Evolutionary conservation across 2,888 invertebrate genomes (phyloP).

Genomic region (Uropetala carovei): DNA sequence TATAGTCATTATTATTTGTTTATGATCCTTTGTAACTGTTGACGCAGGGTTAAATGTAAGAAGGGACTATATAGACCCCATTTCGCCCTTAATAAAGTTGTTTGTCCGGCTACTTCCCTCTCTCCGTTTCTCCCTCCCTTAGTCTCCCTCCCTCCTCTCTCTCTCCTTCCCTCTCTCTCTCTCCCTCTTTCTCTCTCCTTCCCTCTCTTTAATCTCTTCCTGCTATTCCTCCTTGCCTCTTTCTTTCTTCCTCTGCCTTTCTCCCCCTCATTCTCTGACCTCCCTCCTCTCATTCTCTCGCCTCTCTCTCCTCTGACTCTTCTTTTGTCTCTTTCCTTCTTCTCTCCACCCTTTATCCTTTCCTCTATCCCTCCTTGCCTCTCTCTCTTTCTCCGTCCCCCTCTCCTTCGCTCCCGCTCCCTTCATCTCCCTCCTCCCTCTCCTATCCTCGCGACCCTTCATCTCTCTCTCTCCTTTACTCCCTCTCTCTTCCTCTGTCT

Average conservation of each 20-base stretch:
- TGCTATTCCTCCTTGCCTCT: not conserved
- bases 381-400: not conserved
- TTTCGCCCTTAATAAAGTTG: no score
- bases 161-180: not conserved
- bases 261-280: not conserved
- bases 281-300: not conserved
- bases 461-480: no score
- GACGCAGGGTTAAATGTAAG: no score
- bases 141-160: not conserved
- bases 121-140: not conserved
- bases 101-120: not conserved
- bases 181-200: not conserved
- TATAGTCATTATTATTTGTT: no score
- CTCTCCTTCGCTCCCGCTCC: not conserved
- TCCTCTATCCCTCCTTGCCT: not conserved
- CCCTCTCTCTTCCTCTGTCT: no score
- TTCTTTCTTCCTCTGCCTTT: not conserved
- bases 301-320: not conserved
- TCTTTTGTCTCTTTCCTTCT: not conserved
- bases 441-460: not conserved
- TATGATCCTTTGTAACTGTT: no score
- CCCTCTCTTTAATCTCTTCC: no score
- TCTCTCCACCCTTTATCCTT: no score
- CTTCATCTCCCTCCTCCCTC: not conserved
- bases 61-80: no score